Percentiles rank a stretch among this genome's conserved stretches.
These are phyloP conservation scores for Nomada fabriciana DNA, from an alignment of 2,888 invertebrate species.

Conservation along the genomic window DNA sequence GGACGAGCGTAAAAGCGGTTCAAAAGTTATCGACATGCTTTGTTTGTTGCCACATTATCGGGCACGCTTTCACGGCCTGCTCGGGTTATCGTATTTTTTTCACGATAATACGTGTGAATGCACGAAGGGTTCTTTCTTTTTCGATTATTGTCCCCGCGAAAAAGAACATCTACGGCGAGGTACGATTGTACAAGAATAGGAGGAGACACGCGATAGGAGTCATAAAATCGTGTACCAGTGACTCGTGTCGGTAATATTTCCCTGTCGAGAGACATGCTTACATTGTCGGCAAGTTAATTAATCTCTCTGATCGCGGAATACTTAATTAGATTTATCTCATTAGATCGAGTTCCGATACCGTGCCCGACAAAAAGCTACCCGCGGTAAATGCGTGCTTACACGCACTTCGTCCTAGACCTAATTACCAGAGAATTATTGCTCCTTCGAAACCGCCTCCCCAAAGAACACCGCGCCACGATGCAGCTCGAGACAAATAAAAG, in stretches of 20 bases:
- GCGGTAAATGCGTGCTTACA: neutral
- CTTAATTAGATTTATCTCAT: slow-evolving; percentile 41
- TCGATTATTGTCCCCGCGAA: slow-evolving; percentile 17
- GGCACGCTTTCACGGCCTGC: slow-evolving; percentile 37
- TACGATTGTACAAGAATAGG: neutral
- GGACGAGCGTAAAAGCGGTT: slow-evolving; percentile 49
- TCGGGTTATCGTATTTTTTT: slow-evolving; percentile 36
- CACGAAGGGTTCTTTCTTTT: slow-evolving; percentile 33
- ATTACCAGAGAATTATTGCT: slow-evolving; percentile 19
- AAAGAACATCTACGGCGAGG: slow-evolving; percentile 12
- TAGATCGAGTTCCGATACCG: slow-evolving; percentile 14
- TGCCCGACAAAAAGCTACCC: neutral
- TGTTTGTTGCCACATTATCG: slow-evolving; percentile 68
- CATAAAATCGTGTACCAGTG: too few species aligned
- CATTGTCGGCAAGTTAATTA: neutral
- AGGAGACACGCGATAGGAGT: neutral
- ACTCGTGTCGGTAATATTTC: neutral
- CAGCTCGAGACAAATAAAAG: neutral
- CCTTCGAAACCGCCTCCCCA: neutral
- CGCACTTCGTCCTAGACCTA: slow-evolving; percentile 35
- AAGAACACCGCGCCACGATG: too few species aligned
- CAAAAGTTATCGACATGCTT: slow-evolving; percentile 68
- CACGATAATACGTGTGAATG: slow-evolving; percentile 44
- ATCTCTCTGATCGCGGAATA: slow-evolving; percentile 12
- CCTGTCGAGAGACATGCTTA: neutral